Evolutionary conservation across 92 coral and sea anemone species (phyloP).

Genomic region (Paragorgia papillata): DNA sequence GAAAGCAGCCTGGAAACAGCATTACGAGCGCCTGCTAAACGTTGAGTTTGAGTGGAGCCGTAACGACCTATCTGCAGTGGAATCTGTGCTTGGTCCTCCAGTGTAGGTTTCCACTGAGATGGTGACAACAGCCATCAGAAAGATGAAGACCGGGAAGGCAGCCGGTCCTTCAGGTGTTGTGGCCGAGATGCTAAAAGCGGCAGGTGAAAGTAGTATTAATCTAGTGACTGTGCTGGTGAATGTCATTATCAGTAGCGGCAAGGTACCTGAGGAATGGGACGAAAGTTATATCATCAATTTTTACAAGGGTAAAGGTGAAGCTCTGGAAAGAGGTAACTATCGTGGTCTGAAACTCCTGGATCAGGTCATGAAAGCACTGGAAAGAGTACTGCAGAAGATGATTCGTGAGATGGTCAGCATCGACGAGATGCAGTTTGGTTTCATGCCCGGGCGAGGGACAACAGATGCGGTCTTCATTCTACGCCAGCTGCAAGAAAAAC

Average conservation of each 20-base stretch:
- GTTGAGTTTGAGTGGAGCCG: constrained; percentile 44
- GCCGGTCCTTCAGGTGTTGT: constrained; percentile 43
- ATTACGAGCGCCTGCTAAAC: constrained; percentile 48
- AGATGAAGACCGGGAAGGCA: constrained; percentile 38
- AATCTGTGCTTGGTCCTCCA: constrained; percentile 39
- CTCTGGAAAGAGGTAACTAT: background rate
- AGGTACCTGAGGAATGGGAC: constrained; percentile 33
- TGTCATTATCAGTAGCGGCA: constrained; percentile 3
- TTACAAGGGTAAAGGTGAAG: constrained; percentile 4
- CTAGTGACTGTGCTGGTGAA: constrained; percentile 23
- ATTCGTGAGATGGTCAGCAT: constrained; percentile 17
- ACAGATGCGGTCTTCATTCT: constrained; percentile 36
- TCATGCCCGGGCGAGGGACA: constrained; percentile 39
- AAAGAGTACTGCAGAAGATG: constrained; percentile 13
- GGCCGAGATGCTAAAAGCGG: constrained; percentile 28
- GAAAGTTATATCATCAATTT: constrained; percentile 3
- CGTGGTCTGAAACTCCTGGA: constrained; percentile 42
- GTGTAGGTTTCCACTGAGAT: constrained; percentile 10
- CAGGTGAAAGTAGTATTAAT: constrained; percentile 7
- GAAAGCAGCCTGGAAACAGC: constrained; percentile 38
- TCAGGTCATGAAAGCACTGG: constrained; percentile 33
- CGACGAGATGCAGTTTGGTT: constrained; percentile 39
- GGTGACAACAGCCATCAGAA: constrained; percentile 8
- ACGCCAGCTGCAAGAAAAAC: constrained; percentile 28
- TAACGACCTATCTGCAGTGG: constrained; percentile 18